phyloP scores from a whole-genome alignment of 2,888 invertebrate genomes.

The Hymenopus coronatus region DNA sequence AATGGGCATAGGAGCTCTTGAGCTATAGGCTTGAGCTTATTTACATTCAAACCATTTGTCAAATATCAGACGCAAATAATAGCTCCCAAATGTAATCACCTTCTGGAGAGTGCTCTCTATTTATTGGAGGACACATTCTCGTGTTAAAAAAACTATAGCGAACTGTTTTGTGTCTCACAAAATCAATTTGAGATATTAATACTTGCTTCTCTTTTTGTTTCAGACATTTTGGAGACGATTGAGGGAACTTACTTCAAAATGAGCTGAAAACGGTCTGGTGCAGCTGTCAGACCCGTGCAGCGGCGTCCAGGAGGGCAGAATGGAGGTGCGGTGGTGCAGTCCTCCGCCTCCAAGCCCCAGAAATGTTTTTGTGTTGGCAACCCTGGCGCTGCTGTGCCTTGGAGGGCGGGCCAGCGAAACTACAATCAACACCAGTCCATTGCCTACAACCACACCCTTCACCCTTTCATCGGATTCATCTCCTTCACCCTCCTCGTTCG shows the following conservation, averaged over 20 bases:
- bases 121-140: too few species aligned
- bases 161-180: too few species aligned
- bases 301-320: conserved; percentile 9
- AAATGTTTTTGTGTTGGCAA: neutral
- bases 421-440: neutral
- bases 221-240: neutral
- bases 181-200: too few species aligned
- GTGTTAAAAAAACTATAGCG: too few species aligned
- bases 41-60: too few species aligned
- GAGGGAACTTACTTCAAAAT: neutral
- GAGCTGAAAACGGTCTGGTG: neutral
- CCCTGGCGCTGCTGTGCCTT: neutral
- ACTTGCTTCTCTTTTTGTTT: neutral
- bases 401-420: neutral
- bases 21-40: too few species aligned
- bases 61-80: too few species aligned
- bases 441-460: neutral
- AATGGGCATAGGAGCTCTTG: too few species aligned
- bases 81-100: too few species aligned
- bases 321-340: conserved; percentile 9
- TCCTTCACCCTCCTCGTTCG: neutral
- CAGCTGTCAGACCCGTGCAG: neutral
- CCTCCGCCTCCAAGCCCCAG: neutral
- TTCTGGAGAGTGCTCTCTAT: too few species aligned
- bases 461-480: neutral